phyloP scores from a whole-genome alignment of 2,888 invertebrate genomes.

The Diarsia rubi region DNA sequence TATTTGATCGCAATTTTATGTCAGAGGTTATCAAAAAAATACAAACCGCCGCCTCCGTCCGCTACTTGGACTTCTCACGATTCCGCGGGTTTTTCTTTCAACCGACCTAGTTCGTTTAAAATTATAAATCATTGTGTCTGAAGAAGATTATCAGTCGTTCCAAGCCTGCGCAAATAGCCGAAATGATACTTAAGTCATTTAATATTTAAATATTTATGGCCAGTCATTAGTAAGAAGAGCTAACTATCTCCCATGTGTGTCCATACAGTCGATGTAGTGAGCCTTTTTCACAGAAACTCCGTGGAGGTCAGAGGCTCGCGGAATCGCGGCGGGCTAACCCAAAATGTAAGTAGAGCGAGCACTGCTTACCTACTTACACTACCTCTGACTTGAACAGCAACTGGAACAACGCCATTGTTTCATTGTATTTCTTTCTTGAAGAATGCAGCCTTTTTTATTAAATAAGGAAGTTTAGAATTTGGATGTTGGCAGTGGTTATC shows the following conservation, averaged over 20 bases:
- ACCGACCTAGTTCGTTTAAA: neutral
- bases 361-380: conserved; percentile 50
- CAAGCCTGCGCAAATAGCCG: neutral
- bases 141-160: neutral
- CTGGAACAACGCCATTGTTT: conserved; percentile 53
- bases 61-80: neutral
- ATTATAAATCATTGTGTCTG: neutral
- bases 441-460: neutral
- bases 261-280: neutral
- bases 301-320: conserved; percentile 48
- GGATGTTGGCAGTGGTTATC: neutral
- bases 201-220: neutral
- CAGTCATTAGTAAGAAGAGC: neutral
- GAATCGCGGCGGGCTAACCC: conserved; percentile 46
- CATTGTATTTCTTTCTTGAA: conserved; percentile 32
- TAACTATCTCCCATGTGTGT: neutral
- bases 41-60: too few relatives aligned
- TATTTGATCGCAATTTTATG: neutral
- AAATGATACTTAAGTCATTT: neutral
- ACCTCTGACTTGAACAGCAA: conserved; percentile 31
- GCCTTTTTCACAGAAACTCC: conserved; percentile 1
- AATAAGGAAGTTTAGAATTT: conserved; percentile 3
- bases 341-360: conserved; percentile 65
- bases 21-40: neutral
- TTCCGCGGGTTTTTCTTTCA: neutral